These are phyloP conservation scores for Taeniopygia guttata DNA, from an alignment of 2,797 vertebrate species.

Conservation along the genomic window DNA sequence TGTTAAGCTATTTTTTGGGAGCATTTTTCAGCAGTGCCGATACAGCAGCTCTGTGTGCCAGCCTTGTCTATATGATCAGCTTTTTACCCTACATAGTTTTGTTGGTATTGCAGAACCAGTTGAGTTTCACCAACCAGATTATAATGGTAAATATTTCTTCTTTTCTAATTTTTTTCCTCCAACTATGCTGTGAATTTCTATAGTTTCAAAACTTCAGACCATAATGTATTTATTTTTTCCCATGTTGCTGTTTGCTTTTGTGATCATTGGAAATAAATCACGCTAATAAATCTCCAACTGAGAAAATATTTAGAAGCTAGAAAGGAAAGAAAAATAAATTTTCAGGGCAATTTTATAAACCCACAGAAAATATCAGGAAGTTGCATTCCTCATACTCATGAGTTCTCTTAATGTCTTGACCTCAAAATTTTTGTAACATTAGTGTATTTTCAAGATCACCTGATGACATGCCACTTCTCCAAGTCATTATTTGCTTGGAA, in stretches of 20 bases:
- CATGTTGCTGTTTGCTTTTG: background rate
- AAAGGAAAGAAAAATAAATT: background rate
- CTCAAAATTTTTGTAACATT: background rate
- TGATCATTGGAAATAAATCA: background rate
- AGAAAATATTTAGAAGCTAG: background rate
- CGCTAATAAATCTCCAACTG: background rate
- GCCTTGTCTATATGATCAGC: conserved; percentile 71
- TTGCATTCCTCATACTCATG: background rate
- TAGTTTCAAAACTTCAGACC: background rate
- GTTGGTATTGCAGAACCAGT: conserved; percentile 69
- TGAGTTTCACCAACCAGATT: conserved; percentile 52
- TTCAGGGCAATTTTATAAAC: background rate
- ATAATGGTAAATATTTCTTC: conserved; percentile 63
- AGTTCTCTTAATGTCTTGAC: background rate
- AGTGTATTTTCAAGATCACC: background rate
- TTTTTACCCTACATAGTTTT: conserved; percentile 76
- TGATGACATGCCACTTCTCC: background rate
- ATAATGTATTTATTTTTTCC: background rate
- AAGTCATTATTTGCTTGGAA: background rate
- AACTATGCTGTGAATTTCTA: background rate
- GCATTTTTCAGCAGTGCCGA: conserved; percentile 64
- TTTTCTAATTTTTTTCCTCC: background rate
- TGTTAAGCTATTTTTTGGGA: conserved; percentile 74
- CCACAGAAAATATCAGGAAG: background rate
- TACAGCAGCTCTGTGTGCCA: conserved; percentile 70